Percentiles rank a stretch among this genome's conserved stretches.
Evolutionary conservation across 2,113 vertebrate species (phyloP).

Genomic region (Misgurnus mizolepis): DNA sequence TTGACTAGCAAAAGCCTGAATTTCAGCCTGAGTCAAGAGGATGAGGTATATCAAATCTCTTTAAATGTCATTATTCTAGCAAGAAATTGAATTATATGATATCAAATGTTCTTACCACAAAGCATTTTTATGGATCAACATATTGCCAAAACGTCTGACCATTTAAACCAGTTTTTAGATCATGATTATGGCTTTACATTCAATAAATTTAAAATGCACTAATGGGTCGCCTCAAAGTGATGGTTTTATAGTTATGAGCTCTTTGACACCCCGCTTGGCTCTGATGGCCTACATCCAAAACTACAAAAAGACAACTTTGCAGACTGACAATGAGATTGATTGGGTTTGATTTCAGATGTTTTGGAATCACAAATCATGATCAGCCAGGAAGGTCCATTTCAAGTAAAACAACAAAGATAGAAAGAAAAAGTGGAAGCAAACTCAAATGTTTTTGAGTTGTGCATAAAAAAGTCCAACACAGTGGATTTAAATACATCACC

Average conservation of each 20-base stretch:
- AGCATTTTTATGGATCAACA: no score
- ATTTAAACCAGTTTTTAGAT: constrained; percentile 16
- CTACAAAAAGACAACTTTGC: neutral
- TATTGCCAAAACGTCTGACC: no score
- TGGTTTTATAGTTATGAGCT: neutral
- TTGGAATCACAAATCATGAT: constrained; percentile 1
- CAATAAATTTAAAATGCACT: neutral
- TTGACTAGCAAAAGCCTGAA: neutral
- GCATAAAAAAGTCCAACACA: constrained; percentile 5
- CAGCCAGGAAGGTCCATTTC: neutral
- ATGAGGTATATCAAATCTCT: constrained; percentile 1
- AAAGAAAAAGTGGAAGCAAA: no score
- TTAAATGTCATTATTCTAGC: neutral
- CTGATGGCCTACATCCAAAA: no score
- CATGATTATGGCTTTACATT: constrained; percentile 25
- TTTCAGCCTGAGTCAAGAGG: neutral
- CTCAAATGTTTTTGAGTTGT: no score
- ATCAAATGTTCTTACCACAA: neutral
- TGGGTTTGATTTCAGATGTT: neutral
- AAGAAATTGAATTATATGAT: no score
- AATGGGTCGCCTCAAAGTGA: neutral
- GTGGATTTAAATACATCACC: constrained; percentile 48
- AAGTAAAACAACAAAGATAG: constrained; percentile 16
- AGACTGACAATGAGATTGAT: neutral
- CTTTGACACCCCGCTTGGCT: no score